Evolutionary conservation across 2,888 invertebrate genomes (phyloP).

Genomic region (Caenorhabditis sinica): DNA sequence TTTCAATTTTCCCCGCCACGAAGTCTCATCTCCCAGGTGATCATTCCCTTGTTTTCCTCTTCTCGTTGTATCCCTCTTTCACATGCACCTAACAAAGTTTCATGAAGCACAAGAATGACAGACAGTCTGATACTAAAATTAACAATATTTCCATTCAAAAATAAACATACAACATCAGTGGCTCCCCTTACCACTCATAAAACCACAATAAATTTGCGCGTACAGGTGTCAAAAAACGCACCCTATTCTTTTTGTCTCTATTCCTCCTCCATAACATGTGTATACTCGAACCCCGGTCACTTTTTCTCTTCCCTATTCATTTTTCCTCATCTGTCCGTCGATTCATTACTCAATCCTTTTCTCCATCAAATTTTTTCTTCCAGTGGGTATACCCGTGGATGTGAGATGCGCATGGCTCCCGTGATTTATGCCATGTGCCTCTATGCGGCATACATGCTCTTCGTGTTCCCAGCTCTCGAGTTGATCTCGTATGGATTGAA

Average conservation of each 20-base stretch:
- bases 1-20: no score
- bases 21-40: no score
- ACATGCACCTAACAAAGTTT: no score
- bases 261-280: slow-evolving; percentile 3
- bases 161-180: no score
- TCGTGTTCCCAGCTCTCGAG: slow-evolving; percentile 32
- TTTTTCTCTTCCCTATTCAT: neutral
- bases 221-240: slow-evolving; percentile 2
- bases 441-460: slow-evolving; percentile 25
- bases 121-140: no score
- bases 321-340: neutral
- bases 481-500: slow-evolving; percentile 3
- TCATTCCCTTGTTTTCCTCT: no score
- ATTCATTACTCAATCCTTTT: slow-evolving; percentile 4
- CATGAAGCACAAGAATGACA: no score
- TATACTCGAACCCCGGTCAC: neutral
- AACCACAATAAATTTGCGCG: neutral
- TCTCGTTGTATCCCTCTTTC: no score
- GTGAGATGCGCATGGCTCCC: neutral
- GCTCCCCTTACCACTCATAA: no score
- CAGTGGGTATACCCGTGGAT: neutral
- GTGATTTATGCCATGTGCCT: slow-evolving; percentile 20
- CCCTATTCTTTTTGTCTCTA: neutral
- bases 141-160: no score
- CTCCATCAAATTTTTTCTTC: slow-evolving; percentile 12